Conservation (phyloP, 2,113 vertebrate species). For the Barbus barbus region DNA sequence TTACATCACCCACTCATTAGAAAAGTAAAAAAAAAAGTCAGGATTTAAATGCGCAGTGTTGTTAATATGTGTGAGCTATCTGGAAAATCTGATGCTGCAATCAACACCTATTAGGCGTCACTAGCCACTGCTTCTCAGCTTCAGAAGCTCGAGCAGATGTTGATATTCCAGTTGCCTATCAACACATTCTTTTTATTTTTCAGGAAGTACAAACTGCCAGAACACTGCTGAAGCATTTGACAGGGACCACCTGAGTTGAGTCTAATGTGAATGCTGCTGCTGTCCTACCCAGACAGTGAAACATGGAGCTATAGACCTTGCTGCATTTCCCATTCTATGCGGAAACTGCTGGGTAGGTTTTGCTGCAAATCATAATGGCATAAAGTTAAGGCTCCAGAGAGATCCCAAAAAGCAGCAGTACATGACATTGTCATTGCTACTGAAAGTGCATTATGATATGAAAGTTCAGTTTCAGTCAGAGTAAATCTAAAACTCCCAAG, state of each 20-base stretch:
- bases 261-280: background rate
- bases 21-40: background rate
- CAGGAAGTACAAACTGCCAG: slow-evolving; percentile 66
- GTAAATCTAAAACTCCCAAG: background rate
- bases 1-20: background rate
- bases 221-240: slow-evolving; percentile 70
- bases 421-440: background rate
- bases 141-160: slow-evolving; percentile 13
- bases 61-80: slow-evolving; percentile 8
- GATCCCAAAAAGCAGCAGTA: background rate
- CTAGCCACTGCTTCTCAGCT: background rate
- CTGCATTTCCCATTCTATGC: too few relatives aligned
- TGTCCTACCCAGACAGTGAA: too few relatives aligned
- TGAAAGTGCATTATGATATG: background rate
- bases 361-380: background rate
- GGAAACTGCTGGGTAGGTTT: background rate
- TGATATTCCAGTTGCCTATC: slow-evolving; percentile 30
- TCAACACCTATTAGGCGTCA: background rate
- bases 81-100: background rate
- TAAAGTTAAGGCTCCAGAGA: background rate
- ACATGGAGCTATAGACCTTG: too few relatives aligned
- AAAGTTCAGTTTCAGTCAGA: background rate
- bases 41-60: background rate
- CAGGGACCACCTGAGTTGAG: slow-evolving; percentile 61
- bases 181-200: slow-evolving; percentile 6